Conservation (phyloP, 1,140 invertebrate genomes). For the Calliopsis andreniformis region DNA sequence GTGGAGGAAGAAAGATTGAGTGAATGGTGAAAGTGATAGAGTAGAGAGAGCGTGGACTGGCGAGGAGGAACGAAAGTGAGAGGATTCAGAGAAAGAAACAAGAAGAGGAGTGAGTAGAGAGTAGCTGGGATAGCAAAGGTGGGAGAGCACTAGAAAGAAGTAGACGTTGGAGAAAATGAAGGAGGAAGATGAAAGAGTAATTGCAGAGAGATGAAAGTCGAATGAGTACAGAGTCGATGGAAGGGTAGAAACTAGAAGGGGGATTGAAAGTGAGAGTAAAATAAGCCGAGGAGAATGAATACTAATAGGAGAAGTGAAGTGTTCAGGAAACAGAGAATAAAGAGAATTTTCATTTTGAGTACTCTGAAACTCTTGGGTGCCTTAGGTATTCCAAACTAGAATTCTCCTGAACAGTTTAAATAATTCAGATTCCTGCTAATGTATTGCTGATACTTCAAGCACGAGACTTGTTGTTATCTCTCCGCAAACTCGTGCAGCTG, state of each 20-base stretch:
- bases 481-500: neutral
- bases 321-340: too few relatives aligned
- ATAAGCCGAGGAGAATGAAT: neutral
- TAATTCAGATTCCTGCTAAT: too few relatives aligned
- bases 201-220: neutral
- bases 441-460: too few relatives aligned
- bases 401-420: too few relatives aligned
- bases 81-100: neutral
- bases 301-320: too few relatives aligned
- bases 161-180: neutral
- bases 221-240: too few relatives aligned
- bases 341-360: too few relatives aligned
- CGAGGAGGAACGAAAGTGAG: constrained; percentile 5
- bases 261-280: neutral
- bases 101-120: constrained; percentile 8
- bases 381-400: too few relatives aligned
- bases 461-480: too few relatives aligned
- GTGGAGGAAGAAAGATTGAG: neutral
- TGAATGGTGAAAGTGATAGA: neutral
- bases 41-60: neutral
- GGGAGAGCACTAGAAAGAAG: too few relatives aligned
- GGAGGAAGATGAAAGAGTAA: neutral
- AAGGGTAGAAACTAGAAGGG: too few relatives aligned
- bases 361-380: too few relatives aligned
- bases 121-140: neutral